phyloP scores from a whole-genome alignment of 2,888 invertebrate species.

The Pristionchus entomophagus region DNA sequence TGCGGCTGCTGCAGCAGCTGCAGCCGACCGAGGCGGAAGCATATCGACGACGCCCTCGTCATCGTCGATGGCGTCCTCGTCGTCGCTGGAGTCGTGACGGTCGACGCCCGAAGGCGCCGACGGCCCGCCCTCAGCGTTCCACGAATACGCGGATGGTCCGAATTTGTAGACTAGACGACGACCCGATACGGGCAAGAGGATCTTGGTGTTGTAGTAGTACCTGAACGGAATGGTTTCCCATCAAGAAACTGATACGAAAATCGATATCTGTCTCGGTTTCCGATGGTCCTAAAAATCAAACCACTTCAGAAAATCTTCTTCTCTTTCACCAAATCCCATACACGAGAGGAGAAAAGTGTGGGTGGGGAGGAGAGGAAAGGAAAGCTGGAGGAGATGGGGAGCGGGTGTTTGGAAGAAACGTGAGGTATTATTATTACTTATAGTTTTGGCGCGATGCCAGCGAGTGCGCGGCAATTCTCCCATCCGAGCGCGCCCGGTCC shows the following conservation, averaged over 20 bases:
- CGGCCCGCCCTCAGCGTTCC: conserved; percentile 60
- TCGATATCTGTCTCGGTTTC: not conserved
- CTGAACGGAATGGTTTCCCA: conserved; percentile 41
- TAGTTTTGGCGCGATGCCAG: conserved; percentile 38
- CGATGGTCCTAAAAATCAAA: too few species aligned
- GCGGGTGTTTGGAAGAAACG: not conserved
- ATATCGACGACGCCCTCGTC: not conserved
- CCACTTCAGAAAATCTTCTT: too few species aligned
- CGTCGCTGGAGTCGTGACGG: not conserved
- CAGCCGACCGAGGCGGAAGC: not conserved
- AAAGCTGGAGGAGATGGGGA: not conserved
- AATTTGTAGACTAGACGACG: conserved; percentile 76
- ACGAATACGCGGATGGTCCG: conserved; percentile 76
- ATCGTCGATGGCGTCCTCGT: conserved; percentile 23
- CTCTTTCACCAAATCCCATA: not conserved
- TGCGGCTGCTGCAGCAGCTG: not conserved
- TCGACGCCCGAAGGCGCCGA: not conserved
- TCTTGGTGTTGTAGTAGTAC: conserved; percentile 76
- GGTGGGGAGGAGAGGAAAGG: conserved; percentile 10
- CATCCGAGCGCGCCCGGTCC: conserved; percentile 77
- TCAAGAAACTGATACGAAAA: not conserved
- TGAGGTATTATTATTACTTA: conserved; percentile 26
- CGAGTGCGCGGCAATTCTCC: conserved; percentile 59
- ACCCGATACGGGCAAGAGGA: conserved; percentile 76
- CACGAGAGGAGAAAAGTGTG: conserved; percentile 12